Conservation (phyloP, 2,888 invertebrate genomes). For the Ypsolopha scabrella region DNA sequence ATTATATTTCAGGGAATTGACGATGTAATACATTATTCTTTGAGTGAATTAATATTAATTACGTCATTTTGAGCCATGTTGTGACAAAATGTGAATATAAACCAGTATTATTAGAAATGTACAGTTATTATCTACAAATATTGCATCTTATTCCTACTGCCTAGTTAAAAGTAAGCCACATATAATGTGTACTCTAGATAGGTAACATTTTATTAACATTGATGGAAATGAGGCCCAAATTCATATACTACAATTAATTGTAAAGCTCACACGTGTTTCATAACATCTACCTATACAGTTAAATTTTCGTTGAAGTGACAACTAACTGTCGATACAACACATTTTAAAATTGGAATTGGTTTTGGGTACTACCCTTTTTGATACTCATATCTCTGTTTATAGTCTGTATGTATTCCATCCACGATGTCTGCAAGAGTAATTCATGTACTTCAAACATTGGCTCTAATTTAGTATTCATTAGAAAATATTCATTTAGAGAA, state of each 20-base stretch:
- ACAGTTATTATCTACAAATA: neutral
- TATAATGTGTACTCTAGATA: neutral
- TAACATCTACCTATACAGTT: neutral
- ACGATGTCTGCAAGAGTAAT: too few species aligned
- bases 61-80: slow-evolving; percentile 44
- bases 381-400: too few species aligned
- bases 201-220: neutral
- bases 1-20: slow-evolving; percentile 66
- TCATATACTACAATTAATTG: neutral
- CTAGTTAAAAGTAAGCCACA: neutral
- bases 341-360: too few species aligned
- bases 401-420: too few species aligned
- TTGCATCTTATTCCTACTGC: neutral
- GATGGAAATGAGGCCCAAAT: slow-evolving; percentile 4
- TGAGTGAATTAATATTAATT: slow-evolving; percentile 32
- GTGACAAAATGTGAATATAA: slow-evolving; percentile 60
- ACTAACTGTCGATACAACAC: too few species aligned
- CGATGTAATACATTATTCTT: slow-evolving; percentile 17
- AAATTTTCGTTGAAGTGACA: too few species aligned
- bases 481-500: too few species aligned
- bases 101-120: neutral
- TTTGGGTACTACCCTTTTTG: too few species aligned
- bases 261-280: neutral
- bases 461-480: too few species aligned
- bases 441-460: too few species aligned